Base-by-base conservation (phyloP, 1,140 invertebrate genomes). In the Drosophila bocqueti region DNA sequence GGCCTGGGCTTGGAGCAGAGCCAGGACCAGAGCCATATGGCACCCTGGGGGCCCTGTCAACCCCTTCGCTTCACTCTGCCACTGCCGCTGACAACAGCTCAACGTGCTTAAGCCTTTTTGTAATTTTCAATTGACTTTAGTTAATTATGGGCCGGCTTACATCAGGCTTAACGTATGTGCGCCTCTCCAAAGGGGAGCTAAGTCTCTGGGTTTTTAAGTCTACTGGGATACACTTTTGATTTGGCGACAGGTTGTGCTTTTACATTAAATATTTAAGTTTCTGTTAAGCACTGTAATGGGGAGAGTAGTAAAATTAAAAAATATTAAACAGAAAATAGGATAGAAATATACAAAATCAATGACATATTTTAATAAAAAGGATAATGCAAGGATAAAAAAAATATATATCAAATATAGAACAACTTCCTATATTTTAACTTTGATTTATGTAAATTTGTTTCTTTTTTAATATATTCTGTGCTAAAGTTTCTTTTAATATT, bases 41-140 rank as follows among this genome's bases (percentile, higher is more conserved):
- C 50, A 49, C 34, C 46, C 38, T 15, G 55, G 45, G 50, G 54
- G 54, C 50, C 4, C 58, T 79, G 66, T 54, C 71, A 60, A 57
- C 38, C 62, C 73, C 34, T 75, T 47, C n/a, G 47, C 46, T 66
- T 40, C 64, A 40, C 58, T 24, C 54, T 29, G 46, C 54, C 60
- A 29, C 29, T 64, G 34, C 55, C 73, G 65, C 46, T 52, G 46
- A 43, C 63, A 73, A 60, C 65, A 68, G 82, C 81, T 84, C 42
- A 72, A 61, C 61, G 47, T 63, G 66, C 66, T 62, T 72, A 81
- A 87, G 76, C 61, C 71, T 77, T 91, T 83, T 59, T 67, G 58
- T 74, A 84, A 87, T 80, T 81, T 83, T 84, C 76, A 87, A 84
- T 92, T 92, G 91, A 89, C 85, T 92, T 92, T 71, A 80, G 76